Conservation (phyloP, 2,888 invertebrate species). For the Sericinus montela region DNA sequence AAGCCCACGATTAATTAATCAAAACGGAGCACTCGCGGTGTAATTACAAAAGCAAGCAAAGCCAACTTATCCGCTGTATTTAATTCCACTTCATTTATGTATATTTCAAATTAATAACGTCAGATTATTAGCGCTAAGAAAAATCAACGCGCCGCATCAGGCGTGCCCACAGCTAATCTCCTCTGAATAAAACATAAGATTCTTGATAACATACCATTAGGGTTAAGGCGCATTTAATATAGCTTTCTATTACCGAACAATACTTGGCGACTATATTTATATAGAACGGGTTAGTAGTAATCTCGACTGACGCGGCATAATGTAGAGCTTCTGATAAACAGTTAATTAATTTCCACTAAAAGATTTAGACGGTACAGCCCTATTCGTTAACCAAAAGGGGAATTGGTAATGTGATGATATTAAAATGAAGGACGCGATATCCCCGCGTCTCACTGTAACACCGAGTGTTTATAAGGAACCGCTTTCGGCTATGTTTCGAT, state of each 20-base stretch:
- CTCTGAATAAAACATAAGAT: conserved; percentile 75
- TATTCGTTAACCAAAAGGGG: conserved; percentile 31
- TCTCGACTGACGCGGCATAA: conserved; percentile 46
- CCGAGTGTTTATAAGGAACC: background rate
- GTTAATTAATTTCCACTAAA: conserved; percentile 73
- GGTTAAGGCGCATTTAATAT: conserved; percentile 66
- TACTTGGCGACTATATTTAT: conserved; percentile 36
- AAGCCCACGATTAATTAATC: conserved; percentile 18
- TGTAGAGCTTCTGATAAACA: conserved; percentile 42
- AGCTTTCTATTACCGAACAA: conserved; percentile 61
- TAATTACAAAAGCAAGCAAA: background rate
- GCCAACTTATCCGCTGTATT: background rate
- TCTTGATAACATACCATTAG: conserved; percentile 69
- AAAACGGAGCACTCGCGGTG: conserved; percentile 1
- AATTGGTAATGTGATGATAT: conserved; percentile 30
- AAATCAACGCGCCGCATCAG: conserved; percentile 51
- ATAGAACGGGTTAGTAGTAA: conserved; percentile 38
- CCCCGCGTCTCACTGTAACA: background rate
- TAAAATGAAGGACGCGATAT: conserved; percentile 17
- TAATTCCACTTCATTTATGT: conserved; percentile 25
- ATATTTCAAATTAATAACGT: conserved; percentile 44
- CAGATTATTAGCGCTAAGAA: conserved; percentile 54
- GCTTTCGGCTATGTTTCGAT: conserved; percentile 12
- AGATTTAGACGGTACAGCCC: conserved; percentile 26
- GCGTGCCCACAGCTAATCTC: conserved; percentile 59